Conservation (phyloP, 2,113 vertebrate genomes). For the Aphyosemion australe region DNA sequence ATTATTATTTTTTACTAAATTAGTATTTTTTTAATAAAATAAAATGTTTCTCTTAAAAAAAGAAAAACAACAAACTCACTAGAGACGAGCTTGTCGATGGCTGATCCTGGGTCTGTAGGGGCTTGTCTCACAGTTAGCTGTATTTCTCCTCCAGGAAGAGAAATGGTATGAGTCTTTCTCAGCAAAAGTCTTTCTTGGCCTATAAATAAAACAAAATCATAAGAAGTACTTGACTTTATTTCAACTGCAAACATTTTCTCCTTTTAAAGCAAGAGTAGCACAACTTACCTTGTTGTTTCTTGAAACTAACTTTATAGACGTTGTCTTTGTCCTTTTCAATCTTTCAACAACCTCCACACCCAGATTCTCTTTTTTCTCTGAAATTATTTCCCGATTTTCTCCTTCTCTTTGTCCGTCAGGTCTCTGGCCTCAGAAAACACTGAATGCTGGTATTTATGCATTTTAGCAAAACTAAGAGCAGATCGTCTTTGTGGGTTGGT, state of each 20-base stretch:
- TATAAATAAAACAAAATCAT: conserved; percentile 3
- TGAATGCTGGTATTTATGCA: conserved; percentile 41
- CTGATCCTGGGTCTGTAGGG: background rate
- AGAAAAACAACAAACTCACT: conserved; percentile 12
- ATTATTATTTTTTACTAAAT: no score
- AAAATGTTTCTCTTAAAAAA: no score
- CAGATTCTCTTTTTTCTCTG: conserved; percentile 53
- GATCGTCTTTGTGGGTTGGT: background rate
- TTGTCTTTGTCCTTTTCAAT: conserved; percentile 27
- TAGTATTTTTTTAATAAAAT: no score
- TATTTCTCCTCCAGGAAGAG: conserved; percentile 12
- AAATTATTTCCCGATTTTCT: conserved; percentile 59
- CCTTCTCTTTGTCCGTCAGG: conserved; percentile 34
- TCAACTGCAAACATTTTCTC: no score
- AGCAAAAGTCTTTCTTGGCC: conserved; percentile 60
- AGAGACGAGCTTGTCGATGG: background rate
- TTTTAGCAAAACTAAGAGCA: conserved; percentile 1
- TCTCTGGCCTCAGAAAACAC: conserved; percentile 59
- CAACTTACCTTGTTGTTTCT: conserved; percentile 49
- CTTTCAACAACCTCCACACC: conserved; percentile 59
- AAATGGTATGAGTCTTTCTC: conserved; percentile 42
- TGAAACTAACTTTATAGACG: conserved; percentile 59
- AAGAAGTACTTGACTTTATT: no score
- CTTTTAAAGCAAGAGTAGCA: background rate
- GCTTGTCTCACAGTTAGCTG: conserved; percentile 15